Percentiles rank a stretch among this genome's conserved stretches.
These are phyloP conservation scores for Amblyjoppa proteus DNA, from an alignment of 2,888 invertebrate genomes.

Conservation along the genomic window DNA sequence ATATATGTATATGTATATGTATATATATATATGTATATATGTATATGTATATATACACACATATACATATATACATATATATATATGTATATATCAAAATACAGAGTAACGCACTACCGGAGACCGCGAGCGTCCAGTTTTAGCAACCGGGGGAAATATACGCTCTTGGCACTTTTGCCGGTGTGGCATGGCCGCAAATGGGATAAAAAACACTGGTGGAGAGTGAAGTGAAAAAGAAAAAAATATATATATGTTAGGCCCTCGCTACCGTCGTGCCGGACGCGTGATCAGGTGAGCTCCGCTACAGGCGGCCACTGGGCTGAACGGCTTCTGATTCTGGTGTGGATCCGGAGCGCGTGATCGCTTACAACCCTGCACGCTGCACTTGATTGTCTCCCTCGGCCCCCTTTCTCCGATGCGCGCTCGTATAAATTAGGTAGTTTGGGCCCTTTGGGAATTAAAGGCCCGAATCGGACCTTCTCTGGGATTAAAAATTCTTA, in stretches of 20 bases:
- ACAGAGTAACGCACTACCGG: slow-evolving; percentile 25
- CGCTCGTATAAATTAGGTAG: slow-evolving; percentile 50
- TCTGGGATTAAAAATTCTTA: slow-evolving; percentile 25
- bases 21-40: too few species aligned
- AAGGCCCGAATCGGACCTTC: background rate
- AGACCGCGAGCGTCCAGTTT: slow-evolving; percentile 18
- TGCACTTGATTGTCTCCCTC: slow-evolving; percentile 54
- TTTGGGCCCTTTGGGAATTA: slow-evolving; percentile 12
- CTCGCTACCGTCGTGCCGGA: slow-evolving; percentile 80
- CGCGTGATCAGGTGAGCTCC: slow-evolving; percentile 78
- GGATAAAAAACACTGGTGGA: slow-evolving; percentile 48
- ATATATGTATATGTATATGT: background rate
- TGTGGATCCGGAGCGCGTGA: slow-evolving; percentile 28
- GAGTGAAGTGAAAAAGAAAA: slow-evolving; percentile 70
- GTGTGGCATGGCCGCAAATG: slow-evolving; percentile 53
- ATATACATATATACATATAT: background rate
- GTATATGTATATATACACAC: too few species aligned
- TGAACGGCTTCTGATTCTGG: slow-evolving; percentile 6
- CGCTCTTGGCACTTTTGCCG: slow-evolving; percentile 14
- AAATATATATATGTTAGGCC: slow-evolving; percentile 82
- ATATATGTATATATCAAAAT: background rate
- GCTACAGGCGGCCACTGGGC: slow-evolving; percentile 12
- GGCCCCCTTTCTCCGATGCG: background rate
- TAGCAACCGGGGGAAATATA: slow-evolving; percentile 10
- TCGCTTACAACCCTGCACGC: slow-evolving; percentile 37